A percentile compares a stretch with the other conserved stretches of the same genome.
These are phyloP conservation scores for Saxidomus purpurata DNA, from an alignment of 1,140 invertebrate genomes.

Conservation along the genomic window DNA sequence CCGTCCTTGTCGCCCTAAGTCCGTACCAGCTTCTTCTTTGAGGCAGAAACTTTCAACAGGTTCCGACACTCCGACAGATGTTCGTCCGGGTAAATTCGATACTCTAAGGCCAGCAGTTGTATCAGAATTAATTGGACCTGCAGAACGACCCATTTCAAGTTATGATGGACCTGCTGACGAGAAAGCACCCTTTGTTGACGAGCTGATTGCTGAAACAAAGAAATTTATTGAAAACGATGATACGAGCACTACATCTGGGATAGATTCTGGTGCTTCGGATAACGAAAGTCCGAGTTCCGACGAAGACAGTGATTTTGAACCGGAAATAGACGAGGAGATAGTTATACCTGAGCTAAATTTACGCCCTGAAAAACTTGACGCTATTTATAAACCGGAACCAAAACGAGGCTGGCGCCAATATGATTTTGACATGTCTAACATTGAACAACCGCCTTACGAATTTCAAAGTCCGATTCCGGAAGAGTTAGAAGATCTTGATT, in stretches of 20 bases:
- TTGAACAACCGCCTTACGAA: constrained; percentile 77
- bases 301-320: constrained; percentile 77
- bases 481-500: constrained; percentile 73
- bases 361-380: constrained; percentile 81
- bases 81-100: constrained; percentile 76
- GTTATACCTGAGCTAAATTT: constrained; percentile 75
- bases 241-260: constrained; percentile 76
- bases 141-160: constrained; percentile 33
- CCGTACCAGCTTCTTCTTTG: constrained; percentile 54
- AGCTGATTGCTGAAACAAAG: constrained; percentile 29
- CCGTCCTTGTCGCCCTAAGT: constrained; percentile 48
- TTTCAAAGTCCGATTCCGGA: constrained; percentile 77
- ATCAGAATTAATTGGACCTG: constrained; percentile 68
- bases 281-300: constrained; percentile 71
- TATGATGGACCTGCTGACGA: constrained; percentile 53
- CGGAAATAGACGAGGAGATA: constrained; percentile 71
- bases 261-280: constrained; percentile 79
- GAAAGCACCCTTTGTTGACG: constrained; percentile 48
- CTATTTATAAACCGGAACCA: constrained; percentile 76
- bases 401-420: constrained; percentile 77
- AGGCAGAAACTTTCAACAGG: not conserved
- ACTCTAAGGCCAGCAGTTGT: constrained; percentile 73
- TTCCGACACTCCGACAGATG: constrained; percentile 70
- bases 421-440: constrained; percentile 81
- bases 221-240: constrained; percentile 72